These are phyloP conservation scores for Canis aureus DNA, from an alignment of 2,113 vertebrate genomes.

Conservation along the genomic window DNA sequence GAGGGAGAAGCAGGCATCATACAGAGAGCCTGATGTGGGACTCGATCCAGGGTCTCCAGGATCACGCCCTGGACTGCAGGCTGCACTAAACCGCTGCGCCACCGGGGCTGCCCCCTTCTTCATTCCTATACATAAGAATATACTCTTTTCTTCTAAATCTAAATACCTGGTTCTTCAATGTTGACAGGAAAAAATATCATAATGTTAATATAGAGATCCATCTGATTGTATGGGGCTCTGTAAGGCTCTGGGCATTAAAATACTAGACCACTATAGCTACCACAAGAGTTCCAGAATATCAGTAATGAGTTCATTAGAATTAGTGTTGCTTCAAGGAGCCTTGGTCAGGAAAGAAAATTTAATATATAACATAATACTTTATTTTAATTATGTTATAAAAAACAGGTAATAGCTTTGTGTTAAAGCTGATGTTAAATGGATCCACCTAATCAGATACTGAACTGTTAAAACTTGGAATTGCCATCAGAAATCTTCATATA, in stretches of 20 bases:
- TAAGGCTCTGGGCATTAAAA: slow-evolving; percentile 30
- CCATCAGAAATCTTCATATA: slow-evolving; percentile 18
- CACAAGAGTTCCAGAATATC: neutral
- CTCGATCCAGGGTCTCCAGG: no score
- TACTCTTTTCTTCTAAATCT: slow-evolving; percentile 17
- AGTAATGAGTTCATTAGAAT: slow-evolving; percentile 37
- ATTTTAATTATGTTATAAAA: slow-evolving; percentile 26
- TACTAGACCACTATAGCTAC: slow-evolving; percentile 31
- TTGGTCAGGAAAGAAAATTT: neutral
- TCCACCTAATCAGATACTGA: neutral
- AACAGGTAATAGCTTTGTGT: neutral
- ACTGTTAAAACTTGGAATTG: slow-evolving; percentile 3
- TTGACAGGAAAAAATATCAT: slow-evolving; percentile 35
- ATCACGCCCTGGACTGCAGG: no score
- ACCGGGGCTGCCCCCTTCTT: neutral
- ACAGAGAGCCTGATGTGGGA: no score
- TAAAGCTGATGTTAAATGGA: slow-evolving; percentile 5
- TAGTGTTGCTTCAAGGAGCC: slow-evolving; percentile 11
- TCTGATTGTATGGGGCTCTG: neutral
- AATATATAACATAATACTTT: slow-evolving; percentile 21
- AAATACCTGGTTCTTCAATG: slow-evolving; percentile 8
- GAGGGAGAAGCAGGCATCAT: no score
- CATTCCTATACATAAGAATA: slow-evolving; percentile 25
- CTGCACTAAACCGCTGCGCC: no score
- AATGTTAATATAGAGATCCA: slow-evolving; percentile 14